Evolutionary conservation across 2,888 invertebrate genomes (phyloP).

Genomic region (Elgonia sp.): DNA sequence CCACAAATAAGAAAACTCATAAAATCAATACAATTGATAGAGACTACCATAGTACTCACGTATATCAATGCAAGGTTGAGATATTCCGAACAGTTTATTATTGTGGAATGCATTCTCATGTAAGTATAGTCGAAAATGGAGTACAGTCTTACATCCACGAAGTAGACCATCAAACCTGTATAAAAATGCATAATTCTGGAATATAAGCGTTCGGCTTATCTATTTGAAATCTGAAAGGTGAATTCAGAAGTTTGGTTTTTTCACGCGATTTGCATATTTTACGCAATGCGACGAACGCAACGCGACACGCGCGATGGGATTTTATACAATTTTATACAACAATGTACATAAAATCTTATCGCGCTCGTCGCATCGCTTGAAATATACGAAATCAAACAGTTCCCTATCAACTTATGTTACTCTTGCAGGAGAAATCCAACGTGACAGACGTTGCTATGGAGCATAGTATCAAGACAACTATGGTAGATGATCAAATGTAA

Average conservation of each 20-base stretch:
- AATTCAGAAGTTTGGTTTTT: too few species aligned
- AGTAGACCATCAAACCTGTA: neutral
- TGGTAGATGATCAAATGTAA: neutral
- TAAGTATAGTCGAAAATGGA: slow-evolving; percentile 1
- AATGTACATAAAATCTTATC: too few species aligned
- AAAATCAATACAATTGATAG: neutral
- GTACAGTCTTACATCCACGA: slow-evolving; percentile 2
- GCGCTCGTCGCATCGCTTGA: too few species aligned
- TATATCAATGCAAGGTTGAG: slow-evolving; percentile 11
- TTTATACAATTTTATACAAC: too few species aligned
- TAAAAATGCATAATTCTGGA: neutral
- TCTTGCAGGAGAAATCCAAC: neutral
- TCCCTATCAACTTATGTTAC: neutral
- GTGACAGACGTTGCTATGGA: neutral
- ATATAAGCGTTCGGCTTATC: too few species aligned
- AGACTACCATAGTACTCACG: slow-evolving; percentile 7
- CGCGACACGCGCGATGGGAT: too few species aligned
- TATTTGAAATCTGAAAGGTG: too few species aligned
- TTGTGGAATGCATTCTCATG: slow-evolving; percentile 26
- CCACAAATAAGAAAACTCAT: neutral
- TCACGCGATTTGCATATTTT: too few species aligned
- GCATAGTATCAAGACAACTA: neutral
- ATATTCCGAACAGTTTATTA: neutral
- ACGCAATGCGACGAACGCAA: too few species aligned
- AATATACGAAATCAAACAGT: neutral